Conservation (phyloP, 1,140 invertebrate species). For the Littorina saxatilis region DNA sequence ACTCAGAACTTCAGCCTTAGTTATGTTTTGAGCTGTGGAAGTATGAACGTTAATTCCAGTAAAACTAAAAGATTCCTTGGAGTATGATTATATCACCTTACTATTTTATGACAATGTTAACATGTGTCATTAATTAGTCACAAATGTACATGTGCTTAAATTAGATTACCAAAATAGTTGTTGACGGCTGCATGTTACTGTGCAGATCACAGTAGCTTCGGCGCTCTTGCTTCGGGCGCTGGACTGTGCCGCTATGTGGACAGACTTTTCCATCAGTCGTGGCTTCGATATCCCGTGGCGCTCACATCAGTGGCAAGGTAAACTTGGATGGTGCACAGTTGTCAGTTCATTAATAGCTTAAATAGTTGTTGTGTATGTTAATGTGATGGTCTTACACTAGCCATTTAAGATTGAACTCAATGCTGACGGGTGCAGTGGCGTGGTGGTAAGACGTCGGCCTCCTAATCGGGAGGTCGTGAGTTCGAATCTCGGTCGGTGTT, state of each 20-base stretch:
- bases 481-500: no score
- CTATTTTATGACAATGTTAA: not conserved
- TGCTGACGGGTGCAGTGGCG: no score
- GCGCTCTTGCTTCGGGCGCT: conserved; percentile 21
- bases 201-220: conserved; percentile 9
- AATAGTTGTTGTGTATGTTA: no score
- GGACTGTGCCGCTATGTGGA: conserved; percentile 2
- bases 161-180: not conserved
- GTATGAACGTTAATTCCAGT: no score
- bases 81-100: not conserved
- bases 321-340: not conserved
- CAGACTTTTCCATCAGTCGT: conserved; percentile 66
- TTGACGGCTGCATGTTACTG: not conserved
- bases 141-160: no score
- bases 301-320: conserved; percentile 60
- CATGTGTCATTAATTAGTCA: not conserved
- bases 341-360: no score
- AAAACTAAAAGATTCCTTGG: not conserved
- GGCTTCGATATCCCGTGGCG: conserved; percentile 65
- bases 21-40: not conserved
- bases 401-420: no score
- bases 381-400: no score
- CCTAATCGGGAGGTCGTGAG: no score
- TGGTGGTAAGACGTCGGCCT: no score
- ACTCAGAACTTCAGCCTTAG: not conserved